Conservation (phyloP, 2,113 vertebrate species). For the Argyrosomus japonicus region DNA sequence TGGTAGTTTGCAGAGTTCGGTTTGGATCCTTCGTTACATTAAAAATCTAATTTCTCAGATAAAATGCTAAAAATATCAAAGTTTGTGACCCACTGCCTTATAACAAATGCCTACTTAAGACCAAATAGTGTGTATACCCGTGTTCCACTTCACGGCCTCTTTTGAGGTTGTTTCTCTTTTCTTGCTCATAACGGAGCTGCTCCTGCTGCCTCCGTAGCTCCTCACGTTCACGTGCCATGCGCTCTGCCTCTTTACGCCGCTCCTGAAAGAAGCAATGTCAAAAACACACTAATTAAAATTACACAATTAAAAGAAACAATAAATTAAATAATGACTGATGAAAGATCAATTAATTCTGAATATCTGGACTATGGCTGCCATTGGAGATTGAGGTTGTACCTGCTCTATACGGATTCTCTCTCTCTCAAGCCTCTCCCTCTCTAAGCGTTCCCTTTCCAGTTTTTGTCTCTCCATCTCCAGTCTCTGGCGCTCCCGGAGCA, state of each 20-base stretch:
- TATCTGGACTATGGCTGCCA: not conserved
- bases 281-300: not conserved
- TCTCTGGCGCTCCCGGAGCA: constrained; percentile 94
- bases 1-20: not conserved
- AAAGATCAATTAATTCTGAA: too few relatives aligned
- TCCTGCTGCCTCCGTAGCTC: constrained; percentile 96
- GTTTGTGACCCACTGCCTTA: not conserved
- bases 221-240: constrained; percentile 94
- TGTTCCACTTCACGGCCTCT: constrained; percentile 95
- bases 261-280: constrained; percentile 83
- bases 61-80: not conserved
- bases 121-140: constrained; percentile 80
- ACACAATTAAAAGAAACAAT: not conserved
- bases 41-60: not conserved
- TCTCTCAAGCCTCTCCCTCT: constrained; percentile 95
- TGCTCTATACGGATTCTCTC: constrained; percentile 97
- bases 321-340: not conserved
- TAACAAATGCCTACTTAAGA: not conserved
- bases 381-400: constrained; percentile 77
- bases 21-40: too few relatives aligned
- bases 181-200: constrained; percentile 97
- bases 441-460: constrained; percentile 95
- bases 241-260: constrained; percentile 95
- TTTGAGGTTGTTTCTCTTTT: constrained; percentile 96
- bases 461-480: constrained; percentile 97